These are phyloP conservation scores for Tetropium fuscum DNA, from an alignment of 2,888 invertebrate genomes.

Conservation along the genomic window DNA sequence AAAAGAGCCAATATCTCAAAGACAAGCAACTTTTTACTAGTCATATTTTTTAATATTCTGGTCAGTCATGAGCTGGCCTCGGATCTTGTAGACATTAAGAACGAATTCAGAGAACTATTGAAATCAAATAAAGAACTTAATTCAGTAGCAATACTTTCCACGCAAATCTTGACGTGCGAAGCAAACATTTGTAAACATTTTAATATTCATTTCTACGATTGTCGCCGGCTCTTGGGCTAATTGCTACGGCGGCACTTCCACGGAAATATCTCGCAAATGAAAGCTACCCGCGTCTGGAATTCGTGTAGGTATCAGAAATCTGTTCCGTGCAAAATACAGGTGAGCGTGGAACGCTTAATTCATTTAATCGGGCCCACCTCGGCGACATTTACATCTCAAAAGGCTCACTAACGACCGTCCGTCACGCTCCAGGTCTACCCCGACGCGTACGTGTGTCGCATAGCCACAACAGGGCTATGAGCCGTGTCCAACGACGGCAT, in stretches of 20 bases:
- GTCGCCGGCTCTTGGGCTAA: conserved; percentile 29
- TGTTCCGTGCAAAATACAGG: conserved; percentile 33
- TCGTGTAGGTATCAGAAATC: conserved; percentile 40
- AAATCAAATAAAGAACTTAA: too few species aligned
- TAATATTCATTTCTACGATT: conserved; percentile 31
- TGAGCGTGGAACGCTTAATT: conserved; percentile 26
- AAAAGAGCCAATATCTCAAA: too few species aligned
- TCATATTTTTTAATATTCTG: too few species aligned
- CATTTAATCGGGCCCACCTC: conserved; percentile 27
- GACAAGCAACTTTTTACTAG: too few species aligned
- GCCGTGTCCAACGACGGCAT: conserved; percentile 7
- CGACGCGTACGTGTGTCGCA: background rate
- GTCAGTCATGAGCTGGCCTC: too few species aligned
- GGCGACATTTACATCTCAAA: conserved; percentile 30
- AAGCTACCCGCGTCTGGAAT: conserved; percentile 33
- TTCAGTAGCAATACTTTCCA: too few species aligned
- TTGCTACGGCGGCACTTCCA: conserved; percentile 6
- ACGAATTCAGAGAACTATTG: too few species aligned
- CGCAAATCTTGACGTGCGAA: conserved; percentile 1
- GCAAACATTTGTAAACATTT: conserved; percentile 33
- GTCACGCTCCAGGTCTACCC: conserved; percentile 20
- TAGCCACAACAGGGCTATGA: conserved; percentile 18
- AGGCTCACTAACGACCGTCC: conserved; percentile 28
- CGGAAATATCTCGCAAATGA: conserved; percentile 18
- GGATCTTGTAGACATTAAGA: too few species aligned